Percentiles rank a stretch among this genome's conserved stretches.
Conservation (phyloP, 2,797 vertebrate genomes). For the Rhodeus uyekii region DNA sequence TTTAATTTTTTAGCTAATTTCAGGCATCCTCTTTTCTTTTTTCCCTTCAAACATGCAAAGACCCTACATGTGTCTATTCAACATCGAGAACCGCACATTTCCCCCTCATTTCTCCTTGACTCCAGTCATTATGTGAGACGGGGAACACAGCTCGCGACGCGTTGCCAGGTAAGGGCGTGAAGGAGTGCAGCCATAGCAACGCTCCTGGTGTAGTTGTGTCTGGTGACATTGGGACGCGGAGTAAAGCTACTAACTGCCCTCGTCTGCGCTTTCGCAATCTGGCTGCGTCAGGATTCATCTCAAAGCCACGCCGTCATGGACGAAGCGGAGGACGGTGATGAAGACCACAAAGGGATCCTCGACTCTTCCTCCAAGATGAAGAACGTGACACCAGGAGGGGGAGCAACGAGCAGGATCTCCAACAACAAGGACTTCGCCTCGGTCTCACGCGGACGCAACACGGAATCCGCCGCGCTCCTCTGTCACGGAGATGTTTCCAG, state of each 20-base stretch:
- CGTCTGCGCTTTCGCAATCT: conserved; percentile 57
- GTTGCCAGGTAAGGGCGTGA: conserved; percentile 40
- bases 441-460: conserved; percentile 58
- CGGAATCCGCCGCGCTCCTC: conserved; percentile 57
- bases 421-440: conserved; percentile 68
- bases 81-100: background rate
- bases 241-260: conserved; percentile 60
- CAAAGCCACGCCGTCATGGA: conserved; percentile 65
- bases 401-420: conserved; percentile 74
- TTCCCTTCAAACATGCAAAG: too few relatives aligned
- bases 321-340: conserved; percentile 71
- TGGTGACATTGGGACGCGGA: conserved; percentile 63
- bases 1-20: background rate
- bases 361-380: conserved; percentile 65
- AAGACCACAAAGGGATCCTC: conserved; percentile 66
- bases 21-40: too few relatives aligned
- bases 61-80: background rate
- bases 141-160: background rate
- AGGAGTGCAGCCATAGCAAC: conserved; percentile 74
- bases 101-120: background rate
- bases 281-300: conserved; percentile 61
- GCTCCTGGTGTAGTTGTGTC: conserved; percentile 59
- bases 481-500: conserved; percentile 67
- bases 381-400: conserved; percentile 73
- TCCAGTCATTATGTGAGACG: background rate